phyloP scores from a whole-genome alignment of 2,888 invertebrate species.

The Itoplectis maculator region DNA sequence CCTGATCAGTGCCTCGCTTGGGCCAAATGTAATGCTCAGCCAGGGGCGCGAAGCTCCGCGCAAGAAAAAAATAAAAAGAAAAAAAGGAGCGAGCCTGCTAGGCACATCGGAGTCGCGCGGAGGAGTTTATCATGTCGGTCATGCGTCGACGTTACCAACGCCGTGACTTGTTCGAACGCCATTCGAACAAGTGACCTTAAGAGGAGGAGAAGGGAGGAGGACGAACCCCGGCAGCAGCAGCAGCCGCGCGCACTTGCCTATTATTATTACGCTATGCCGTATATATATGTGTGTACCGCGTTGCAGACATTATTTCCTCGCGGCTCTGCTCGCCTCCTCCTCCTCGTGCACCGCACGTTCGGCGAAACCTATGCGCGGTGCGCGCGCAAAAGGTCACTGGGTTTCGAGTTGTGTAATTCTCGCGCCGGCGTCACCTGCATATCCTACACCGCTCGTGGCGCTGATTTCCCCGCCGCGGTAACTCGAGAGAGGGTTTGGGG shows the following conservation, averaged over 20 bases:
- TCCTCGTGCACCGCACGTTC: background rate
- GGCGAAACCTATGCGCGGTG: constrained; percentile 22
- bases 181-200: constrained; percentile 80
- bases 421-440: constrained; percentile 33
- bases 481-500: too few species aligned
- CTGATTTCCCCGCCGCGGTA: too few species aligned
- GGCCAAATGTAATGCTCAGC: too few species aligned
- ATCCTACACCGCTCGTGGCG: background rate
- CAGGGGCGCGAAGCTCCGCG: background rate
- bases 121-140: constrained; percentile 74
- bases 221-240: constrained; percentile 6
- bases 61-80: constrained; percentile 30
- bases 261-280: constrained; percentile 77
- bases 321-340: constrained; percentile 11
- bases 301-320: constrained; percentile 64
- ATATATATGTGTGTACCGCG: too few species aligned
- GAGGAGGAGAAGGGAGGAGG: constrained; percentile 67
- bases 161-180: constrained; percentile 78
- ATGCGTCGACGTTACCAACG: constrained; percentile 71
- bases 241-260: constrained; percentile 70
- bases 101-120: constrained; percentile 51
- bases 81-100: constrained; percentile 15
- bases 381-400: constrained; percentile 79
- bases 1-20: too few species aligned
- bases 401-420: constrained; percentile 78